Evolutionary conservation across 2,797 vertebrate genomes (phyloP).

Genomic region (Hephaestus fuliginosus): DNA sequence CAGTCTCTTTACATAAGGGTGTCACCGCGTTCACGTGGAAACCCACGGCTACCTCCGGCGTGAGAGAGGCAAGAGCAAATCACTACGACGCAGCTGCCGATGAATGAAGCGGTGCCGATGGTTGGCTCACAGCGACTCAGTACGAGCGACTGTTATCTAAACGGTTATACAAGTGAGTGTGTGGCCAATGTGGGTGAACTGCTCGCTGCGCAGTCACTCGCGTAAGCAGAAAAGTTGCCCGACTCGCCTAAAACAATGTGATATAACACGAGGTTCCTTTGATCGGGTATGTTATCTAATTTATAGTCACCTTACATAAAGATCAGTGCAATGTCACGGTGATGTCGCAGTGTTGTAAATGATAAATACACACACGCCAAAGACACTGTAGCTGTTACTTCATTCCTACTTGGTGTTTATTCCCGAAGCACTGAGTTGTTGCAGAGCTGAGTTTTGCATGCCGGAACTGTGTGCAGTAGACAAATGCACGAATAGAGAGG

Average conservation of each 20-base stretch:
- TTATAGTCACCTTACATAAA: slow-evolving; percentile 16
- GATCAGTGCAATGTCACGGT: no score
- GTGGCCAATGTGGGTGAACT: slow-evolving; percentile 68
- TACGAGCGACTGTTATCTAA: slow-evolving; percentile 83
- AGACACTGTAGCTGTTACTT: background rate
- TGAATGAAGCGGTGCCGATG: slow-evolving; percentile 76
- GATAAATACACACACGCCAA: background rate
- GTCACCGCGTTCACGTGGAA: slow-evolving; percentile 83
- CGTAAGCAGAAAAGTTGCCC: slow-evolving; percentile 31
- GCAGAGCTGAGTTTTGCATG: background rate
- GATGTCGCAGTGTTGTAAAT: background rate
- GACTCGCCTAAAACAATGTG: slow-evolving; percentile 7
- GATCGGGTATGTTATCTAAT: slow-evolving; percentile 29
- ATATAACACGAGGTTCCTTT: slow-evolving; percentile 35
- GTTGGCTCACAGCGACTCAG: slow-evolving; percentile 75
- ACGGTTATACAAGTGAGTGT: slow-evolving; percentile 87
- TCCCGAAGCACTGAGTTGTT: background rate
- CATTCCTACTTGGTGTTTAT: background rate
- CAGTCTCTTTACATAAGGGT: slow-evolving; percentile 84
- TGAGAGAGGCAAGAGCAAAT: slow-evolving; percentile 73
- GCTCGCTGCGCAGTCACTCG: slow-evolving; percentile 31
- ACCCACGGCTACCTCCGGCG: slow-evolving; percentile 69
- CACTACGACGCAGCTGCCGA: slow-evolving; percentile 63
- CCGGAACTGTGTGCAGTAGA: background rate
- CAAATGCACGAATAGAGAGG: background rate